Base-by-base conservation (phyloP, 2,888 invertebrate genomes). In the Enoplolaimus lenunculus region DNA sequence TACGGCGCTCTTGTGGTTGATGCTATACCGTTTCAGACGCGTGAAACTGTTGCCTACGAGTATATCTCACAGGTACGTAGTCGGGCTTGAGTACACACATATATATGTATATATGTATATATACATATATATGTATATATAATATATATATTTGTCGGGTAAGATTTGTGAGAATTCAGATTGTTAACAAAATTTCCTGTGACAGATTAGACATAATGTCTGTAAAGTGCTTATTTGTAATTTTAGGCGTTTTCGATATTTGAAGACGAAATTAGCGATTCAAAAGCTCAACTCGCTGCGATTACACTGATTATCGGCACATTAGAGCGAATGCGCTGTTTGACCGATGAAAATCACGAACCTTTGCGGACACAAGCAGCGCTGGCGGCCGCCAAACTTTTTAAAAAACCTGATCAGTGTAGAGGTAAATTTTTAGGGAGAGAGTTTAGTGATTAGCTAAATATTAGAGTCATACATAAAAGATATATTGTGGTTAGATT, bases 381-480 rank as follows among this genome's bases (percentile, higher is more conserved):
- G 0, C 84, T 95, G 66, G 94, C 95, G 0, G 94, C 95, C 3
- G 90, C 93, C 74, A 94, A 94, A 80, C 85, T 98, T 75, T 85
- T 98, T 34, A 93, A 97, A 84, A 98, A 98, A 78, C 94, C 95
- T 0, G 98, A 99, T 84, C 98, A 99, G 81, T 94, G 94, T 77
- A 85, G 95, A 59, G 95, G 77, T 26, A 13, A 45, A 21, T 45
- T 7, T 71, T 80, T 16, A 75, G 76, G 71, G 74, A 75, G 7
- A 77, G 75, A 35, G 70, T 69, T n/a, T 1, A 30, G 62, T 3
- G 21, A 29, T 62, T 62, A 29, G 62, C 7, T 21, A 30, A 29
- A 3, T 62, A 29, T 13, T 62, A 7, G 3, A 30, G 62, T 28
- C 7, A n/a, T n/a, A n/a, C n/a, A n/a, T n/a, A n/a, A n/a, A n/a